Percentiles rank a stretch among this genome's conserved stretches.
These are phyloP conservation scores for Sander lucioperca DNA, from an alignment of 2,113 vertebrate species.

Conservation along the genomic window DNA sequence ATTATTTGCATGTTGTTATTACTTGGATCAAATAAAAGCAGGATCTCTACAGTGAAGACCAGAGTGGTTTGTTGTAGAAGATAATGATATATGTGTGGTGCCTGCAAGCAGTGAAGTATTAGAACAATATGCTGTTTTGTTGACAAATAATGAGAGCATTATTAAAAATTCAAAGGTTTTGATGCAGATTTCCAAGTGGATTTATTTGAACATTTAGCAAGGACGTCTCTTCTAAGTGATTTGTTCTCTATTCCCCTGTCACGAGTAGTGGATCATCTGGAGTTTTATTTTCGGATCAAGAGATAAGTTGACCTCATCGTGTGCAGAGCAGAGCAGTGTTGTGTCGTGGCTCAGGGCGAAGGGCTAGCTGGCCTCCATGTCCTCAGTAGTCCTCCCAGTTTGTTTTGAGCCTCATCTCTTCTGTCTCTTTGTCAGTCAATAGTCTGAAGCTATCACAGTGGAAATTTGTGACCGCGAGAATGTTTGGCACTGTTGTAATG, in stretches of 20 bases:
- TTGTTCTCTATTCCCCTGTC: slow-evolving; percentile 1
- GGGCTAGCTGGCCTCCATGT: slow-evolving; percentile 27
- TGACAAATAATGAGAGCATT: slow-evolving; percentile 24
- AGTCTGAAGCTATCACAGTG: slow-evolving; percentile 25
- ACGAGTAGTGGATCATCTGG: slow-evolving; percentile 10
- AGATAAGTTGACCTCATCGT: slow-evolving; percentile 14
- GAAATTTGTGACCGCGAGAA: slow-evolving; percentile 31
- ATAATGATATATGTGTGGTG: slow-evolving; percentile 7
- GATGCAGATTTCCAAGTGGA: slow-evolving; percentile 28
- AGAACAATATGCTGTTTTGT: slow-evolving; percentile 28
- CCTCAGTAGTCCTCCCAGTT: slow-evolving; percentile 41
- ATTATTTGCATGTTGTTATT: background rate
- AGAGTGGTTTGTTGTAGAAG: background rate
- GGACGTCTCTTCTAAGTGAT: slow-evolving; percentile 11
- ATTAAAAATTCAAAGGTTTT: slow-evolving; percentile 30
- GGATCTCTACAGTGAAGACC: background rate
- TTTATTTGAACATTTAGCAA: slow-evolving; percentile 33
- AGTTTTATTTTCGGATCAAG: slow-evolving; percentile 34
- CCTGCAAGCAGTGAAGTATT: slow-evolving; percentile 21
- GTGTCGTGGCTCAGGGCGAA: slow-evolving; percentile 45
- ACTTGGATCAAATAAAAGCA: background rate
- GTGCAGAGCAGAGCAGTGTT: slow-evolving; percentile 38
- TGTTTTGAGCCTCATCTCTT: slow-evolving; percentile 60
- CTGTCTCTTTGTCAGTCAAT: slow-evolving; percentile 57
- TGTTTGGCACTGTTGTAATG: slow-evolving; percentile 28